Evolutionary conservation across 2,797 vertebrate species (phyloP).

Genomic region (Acipenser transmontanus): DNA sequence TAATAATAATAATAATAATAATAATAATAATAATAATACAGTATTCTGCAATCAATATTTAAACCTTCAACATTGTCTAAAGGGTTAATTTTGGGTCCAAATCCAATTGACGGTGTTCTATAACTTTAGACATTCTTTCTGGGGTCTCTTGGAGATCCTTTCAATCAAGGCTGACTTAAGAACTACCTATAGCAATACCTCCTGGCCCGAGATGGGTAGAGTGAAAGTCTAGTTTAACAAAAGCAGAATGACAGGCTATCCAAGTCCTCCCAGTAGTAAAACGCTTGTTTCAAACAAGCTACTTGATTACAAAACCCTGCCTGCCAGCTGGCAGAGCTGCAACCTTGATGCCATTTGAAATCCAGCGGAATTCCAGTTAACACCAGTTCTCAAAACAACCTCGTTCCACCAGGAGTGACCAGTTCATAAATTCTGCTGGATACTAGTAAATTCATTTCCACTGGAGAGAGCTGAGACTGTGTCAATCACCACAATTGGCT

Average conservation of each 20-base stretch:
- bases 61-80: no score
- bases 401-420: background rate
- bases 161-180: no score
- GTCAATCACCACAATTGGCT: background rate
- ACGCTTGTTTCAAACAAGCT: background rate
- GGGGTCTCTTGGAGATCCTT: no score
- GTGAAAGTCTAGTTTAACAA: background rate
- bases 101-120: no score
- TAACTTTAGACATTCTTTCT: no score
- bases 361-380: background rate
- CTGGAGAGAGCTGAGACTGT: background rate
- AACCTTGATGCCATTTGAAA: background rate
- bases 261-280: background rate
- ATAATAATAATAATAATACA: no score
- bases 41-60: no score
- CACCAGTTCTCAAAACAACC: background rate
- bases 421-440: constrained; percentile 1
- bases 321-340: background rate
- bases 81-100: no score
- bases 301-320: background rate
- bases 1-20: no score
- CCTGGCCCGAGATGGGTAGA: background rate
- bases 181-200: no score
- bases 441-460: background rate
- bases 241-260: background rate